A percentile compares a stretch with the other conserved stretches of the same genome.
These are phyloP conservation scores for Actinernus sp. DNA, from an alignment of 92 coral and sea anemone genomes.

Conservation along the genomic window DNA sequence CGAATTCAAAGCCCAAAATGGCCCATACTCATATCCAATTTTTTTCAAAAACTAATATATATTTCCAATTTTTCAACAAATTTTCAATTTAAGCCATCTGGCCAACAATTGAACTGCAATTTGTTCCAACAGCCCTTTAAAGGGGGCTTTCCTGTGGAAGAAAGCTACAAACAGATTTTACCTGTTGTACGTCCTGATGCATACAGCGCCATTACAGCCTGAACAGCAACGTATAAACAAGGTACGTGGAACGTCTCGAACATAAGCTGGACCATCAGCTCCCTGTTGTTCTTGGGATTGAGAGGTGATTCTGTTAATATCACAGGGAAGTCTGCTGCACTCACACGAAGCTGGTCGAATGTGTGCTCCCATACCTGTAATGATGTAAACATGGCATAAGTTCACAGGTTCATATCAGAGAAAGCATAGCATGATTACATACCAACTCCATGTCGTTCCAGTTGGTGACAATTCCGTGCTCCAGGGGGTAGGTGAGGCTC, in stretches of 20 bases:
- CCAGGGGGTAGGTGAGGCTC: slow-evolving; percentile 90
- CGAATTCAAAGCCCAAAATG: no score
- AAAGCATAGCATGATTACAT: slow-evolving; percentile 11
- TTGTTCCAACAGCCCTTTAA: no score
- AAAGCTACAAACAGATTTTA: no score
- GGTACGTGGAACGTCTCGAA: slow-evolving; percentile 96
- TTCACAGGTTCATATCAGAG: neutral
- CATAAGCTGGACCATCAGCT: slow-evolving; percentile 92
- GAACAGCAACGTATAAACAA: slow-evolving; percentile 91
- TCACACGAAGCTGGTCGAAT: slow-evolving; percentile 83
- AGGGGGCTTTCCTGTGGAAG: no score
- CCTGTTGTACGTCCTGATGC: slow-evolving; percentile 99
- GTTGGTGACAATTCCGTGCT: slow-evolving; percentile 88
- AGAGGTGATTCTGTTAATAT: slow-evolving; percentile 91
- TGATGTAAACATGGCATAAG: neutral
- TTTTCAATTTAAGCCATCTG: no score
- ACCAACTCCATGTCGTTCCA: slow-evolving; percentile 99
- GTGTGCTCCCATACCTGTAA: slow-evolving; percentile 80
- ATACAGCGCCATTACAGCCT: slow-evolving; percentile 96
- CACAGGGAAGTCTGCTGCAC: slow-evolving; percentile 83
- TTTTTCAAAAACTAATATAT: no score
- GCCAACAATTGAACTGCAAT: no score
- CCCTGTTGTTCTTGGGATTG: slow-evolving; percentile 92
- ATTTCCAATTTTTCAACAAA: no score
- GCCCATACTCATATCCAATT: no score